Conservation (phyloP, 2,888 invertebrate genomes). For the Thalpophila matura region DNA sequence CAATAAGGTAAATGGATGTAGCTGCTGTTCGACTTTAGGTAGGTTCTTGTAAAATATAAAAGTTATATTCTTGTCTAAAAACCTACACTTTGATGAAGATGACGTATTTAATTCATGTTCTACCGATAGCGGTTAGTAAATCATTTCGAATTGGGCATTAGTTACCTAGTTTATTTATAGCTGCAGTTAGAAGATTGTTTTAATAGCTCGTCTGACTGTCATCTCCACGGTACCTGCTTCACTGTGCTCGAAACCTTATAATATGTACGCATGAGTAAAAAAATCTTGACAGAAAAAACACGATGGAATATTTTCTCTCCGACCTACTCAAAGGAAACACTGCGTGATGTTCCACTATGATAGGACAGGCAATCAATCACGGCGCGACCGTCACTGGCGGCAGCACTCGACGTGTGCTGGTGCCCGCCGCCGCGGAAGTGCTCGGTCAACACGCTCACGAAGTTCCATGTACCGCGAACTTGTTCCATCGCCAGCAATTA, state of each 20-base stretch:
- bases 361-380: slow-evolving; percentile 3
- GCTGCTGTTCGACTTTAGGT: no score
- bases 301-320: neutral
- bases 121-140: no score
- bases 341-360: neutral
- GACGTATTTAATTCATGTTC: no score
- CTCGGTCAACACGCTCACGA: neutral
- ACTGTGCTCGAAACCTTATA: no score
- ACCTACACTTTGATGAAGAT: no score
- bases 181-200: no score
- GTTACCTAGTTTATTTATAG: no score
- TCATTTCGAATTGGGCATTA: no score
- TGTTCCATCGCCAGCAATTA: neutral
- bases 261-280: neutral
- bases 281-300: neutral
- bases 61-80: no score
- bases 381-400: neutral
- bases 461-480: neutral
- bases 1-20: neutral
- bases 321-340: neutral
- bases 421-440: neutral
- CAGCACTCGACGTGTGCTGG: neutral
- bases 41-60: no score
- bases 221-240: no score
- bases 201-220: no score